Evolutionary conservation across 2,113 vertebrate genomes (phyloP).

Genomic region (Psittacula cyanocephala): DNA sequence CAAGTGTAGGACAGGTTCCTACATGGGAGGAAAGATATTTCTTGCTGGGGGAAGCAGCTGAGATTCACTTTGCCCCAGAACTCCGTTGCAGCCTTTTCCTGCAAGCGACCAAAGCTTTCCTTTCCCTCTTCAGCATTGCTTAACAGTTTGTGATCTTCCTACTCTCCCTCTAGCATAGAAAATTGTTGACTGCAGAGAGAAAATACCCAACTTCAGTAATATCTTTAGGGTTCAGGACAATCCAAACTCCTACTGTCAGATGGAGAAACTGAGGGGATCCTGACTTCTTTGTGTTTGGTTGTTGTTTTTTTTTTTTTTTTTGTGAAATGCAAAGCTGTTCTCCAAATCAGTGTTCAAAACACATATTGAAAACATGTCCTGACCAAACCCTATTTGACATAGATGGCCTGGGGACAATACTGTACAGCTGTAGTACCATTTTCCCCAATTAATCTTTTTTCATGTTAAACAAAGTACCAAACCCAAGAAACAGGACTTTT

Average conservation of each 20-base stretch:
- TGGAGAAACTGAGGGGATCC: neutral
- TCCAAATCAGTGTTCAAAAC: neutral
- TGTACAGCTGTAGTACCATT: neutral
- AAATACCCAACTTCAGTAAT: neutral
- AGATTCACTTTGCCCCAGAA: neutral
- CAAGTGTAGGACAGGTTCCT: neutral
- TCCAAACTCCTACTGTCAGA: neutral
- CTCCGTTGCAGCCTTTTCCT: neutral
- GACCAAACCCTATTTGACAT: neutral
- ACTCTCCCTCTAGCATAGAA: neutral
- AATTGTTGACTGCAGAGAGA: neutral
- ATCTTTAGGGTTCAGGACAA: neutral
- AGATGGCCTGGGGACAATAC: neutral
- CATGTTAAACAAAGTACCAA: neutral
- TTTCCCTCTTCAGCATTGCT: neutral
- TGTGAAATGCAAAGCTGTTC: neutral
- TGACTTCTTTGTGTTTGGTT: neutral
- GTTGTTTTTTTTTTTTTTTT: neutral
- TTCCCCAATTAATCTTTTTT: neutral
- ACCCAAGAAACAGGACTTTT: slow-evolving; percentile 22
- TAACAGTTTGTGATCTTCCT: neutral
- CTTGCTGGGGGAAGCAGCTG: neutral
- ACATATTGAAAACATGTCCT: neutral
- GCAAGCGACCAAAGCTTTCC: neutral
- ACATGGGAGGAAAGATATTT: neutral